A percentile compares a stretch with the other conserved stretches of the same genome.
These are phyloP conservation scores for Muscicapa comitata DNA, from an alignment of 2,797 vertebrate species.

Conservation along the genomic window DNA sequence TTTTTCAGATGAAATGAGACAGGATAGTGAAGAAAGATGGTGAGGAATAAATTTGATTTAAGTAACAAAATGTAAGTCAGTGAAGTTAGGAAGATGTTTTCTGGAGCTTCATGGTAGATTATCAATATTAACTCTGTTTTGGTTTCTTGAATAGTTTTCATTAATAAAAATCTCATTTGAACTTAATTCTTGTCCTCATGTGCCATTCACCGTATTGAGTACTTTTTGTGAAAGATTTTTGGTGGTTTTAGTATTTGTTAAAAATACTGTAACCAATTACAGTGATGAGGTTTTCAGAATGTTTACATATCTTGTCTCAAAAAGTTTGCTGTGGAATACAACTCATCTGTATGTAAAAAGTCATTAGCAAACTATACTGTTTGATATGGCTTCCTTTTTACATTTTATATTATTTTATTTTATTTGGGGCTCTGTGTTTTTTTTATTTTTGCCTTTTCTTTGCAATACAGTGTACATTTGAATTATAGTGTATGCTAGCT, in stretches of 20 bases:
- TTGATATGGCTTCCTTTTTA: neutral
- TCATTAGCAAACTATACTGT: accelerated
- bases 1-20: neutral
- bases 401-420: neutral
- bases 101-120: neutral
- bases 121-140: neutral
- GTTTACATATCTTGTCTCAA: neutral
- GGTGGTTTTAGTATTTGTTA: neutral
- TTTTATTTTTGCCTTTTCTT: neutral
- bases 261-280: neutral
- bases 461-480: neutral
- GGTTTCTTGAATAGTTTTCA: neutral
- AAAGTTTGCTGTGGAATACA: neutral
- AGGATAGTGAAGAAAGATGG: neutral
- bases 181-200: neutral
- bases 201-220: neutral
- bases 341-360: neutral
- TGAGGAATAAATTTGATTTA: neutral
- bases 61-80: neutral
- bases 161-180: neutral
- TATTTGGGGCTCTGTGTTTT: accelerated
- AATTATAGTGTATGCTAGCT: neutral
- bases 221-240: neutral
- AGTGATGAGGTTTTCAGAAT: neutral
- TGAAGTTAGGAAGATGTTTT: neutral